Conservation (phyloP, 1,140 invertebrate species). For the Trichogramma pretiosum region DNA sequence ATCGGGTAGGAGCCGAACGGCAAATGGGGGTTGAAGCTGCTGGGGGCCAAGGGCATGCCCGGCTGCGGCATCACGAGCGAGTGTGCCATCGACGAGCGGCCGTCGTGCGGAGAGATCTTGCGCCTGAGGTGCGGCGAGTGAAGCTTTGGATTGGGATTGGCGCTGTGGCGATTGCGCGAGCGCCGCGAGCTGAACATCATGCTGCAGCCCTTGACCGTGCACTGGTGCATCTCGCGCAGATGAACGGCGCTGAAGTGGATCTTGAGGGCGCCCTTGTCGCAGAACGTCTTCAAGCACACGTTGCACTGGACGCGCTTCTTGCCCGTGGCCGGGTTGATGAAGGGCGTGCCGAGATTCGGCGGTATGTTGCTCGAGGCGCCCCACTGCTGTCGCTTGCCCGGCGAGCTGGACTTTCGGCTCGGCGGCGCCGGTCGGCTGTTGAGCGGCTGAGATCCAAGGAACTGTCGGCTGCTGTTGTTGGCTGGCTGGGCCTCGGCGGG, state of each 20-base stretch:
- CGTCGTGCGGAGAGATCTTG: slow-evolving; percentile 89
- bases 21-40: slow-evolving; percentile 54
- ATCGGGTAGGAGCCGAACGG: slow-evolving; percentile 69
- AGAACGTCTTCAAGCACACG: slow-evolving; percentile 97
- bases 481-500: slow-evolving; percentile 20
- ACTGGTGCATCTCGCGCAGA: slow-evolving; percentile 97
- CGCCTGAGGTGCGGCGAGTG: slow-evolving; percentile 88
- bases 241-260: slow-evolving; percentile 99
- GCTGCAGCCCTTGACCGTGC: slow-evolving; percentile 95
- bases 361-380: slow-evolving; percentile 66
- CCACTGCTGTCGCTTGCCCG: slow-evolving; percentile 80
- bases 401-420: slow-evolving; percentile 71
- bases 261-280: slow-evolving; percentile 98
- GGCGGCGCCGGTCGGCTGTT: slow-evolving; percentile 47
- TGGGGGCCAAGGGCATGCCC: slow-evolving; percentile 50
- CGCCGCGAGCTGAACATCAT: slow-evolving; percentile 98
- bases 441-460: slow-evolving; percentile 22
- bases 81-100: slow-evolving; percentile 76
- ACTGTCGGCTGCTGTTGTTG: slow-evolving; percentile 12
- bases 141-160: slow-evolving; percentile 96
- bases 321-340: slow-evolving; percentile 83
- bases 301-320: slow-evolving; percentile 97
- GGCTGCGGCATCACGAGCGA: slow-evolving; percentile 63
- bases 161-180: slow-evolving; percentile 91
- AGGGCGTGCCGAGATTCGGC: slow-evolving; percentile 76